Conservation (phyloP, 53 echinoderm and acorn worm species). For the Echinometra lucunter region DNA sequence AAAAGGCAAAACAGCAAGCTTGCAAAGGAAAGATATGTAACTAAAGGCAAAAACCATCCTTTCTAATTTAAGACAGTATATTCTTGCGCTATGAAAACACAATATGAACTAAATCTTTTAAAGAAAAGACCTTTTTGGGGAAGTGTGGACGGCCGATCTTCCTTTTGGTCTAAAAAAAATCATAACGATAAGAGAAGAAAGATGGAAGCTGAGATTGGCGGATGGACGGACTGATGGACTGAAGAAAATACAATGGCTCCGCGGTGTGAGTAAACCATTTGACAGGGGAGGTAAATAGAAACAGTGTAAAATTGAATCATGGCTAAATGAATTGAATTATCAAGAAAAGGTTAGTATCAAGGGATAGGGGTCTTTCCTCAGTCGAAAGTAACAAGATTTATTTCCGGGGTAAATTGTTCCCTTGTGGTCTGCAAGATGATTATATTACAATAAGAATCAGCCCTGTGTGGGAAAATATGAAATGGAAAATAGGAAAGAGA, state of each 20-base stretch:
- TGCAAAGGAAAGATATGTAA: too few relatives aligned
- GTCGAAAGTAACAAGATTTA: slow-evolving; percentile 46
- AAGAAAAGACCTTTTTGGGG: too few relatives aligned
- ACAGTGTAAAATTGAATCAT: slow-evolving; percentile 14
- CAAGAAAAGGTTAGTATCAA: neutral
- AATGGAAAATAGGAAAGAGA: neutral
- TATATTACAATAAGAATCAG: slow-evolving; percentile 18
- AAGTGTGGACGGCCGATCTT: too few relatives aligned
- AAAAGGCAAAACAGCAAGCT: too few relatives aligned
- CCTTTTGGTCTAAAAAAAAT: too few relatives aligned
- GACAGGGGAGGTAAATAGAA: slow-evolving; percentile 40
- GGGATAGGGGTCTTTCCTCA: neutral
- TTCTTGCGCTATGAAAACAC: too few relatives aligned
- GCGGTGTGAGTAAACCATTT: neutral
- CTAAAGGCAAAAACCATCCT: too few relatives aligned
- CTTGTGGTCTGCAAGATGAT: neutral
- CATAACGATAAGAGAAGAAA: too few relatives aligned
- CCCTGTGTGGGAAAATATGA: neutral
- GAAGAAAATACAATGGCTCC: neutral
- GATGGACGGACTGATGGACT: neutral
- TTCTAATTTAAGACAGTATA: too few relatives aligned
- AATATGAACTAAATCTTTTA: too few relatives aligned
- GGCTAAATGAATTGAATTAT: neutral
- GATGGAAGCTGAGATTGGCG: too few relatives aligned
- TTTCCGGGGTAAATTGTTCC: slow-evolving; percentile 44